Base-by-base conservation (phyloP, 2,113 vertebrate species). In the Mormoops blainvillei region DNA sequence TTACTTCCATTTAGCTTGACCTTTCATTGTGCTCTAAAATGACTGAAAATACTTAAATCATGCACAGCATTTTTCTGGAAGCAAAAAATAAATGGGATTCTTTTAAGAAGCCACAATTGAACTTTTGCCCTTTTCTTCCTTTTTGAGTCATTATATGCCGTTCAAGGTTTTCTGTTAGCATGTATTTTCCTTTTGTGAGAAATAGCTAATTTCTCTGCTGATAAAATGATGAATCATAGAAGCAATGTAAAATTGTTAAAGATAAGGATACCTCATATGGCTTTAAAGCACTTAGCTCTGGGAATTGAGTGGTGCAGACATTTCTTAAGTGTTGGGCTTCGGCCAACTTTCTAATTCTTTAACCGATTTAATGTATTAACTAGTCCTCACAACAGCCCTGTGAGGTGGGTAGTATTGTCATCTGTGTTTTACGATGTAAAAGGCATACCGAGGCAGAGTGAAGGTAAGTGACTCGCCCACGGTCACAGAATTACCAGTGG, bases 81-180 rank as follows among this genome's bases (percentile, higher is more conserved):
- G 86, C 90, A 50, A 81, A 91, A 91, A 61, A 61, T 90, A 96
- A 98, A 36, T 77, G 90, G 63, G n/a, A 76, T 94, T 94, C 43
- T 91, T 96, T 96, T 88, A 77, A 96, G 94, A 87, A 96, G 36
- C 78, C 90, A 22, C 81, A 90, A 56, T 87, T 97, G 97, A 97
- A 85, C 83, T 98, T 74, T 74, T 33, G 6, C 84, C 96, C 97
- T 97, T 5, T 83, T 96, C 52, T 93, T 73, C 9, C 18, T 74
- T 90, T 84, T 97, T 63, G 84, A 97, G 93, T 97, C n/a, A 31
- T 97, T 94, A 58, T 93, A 96, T 98, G 90, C 93, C 93, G 36
- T 16, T 10, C 93, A 74, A 9, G 61, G 2, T 96, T 98, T 96
- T 61, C 93, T 95, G 97, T 98, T 83, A 91, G 94, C 81, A 26